phyloP scores from a whole-genome alignment of 2,888 invertebrate genomes.

The Microplitis manilae region DNA sequence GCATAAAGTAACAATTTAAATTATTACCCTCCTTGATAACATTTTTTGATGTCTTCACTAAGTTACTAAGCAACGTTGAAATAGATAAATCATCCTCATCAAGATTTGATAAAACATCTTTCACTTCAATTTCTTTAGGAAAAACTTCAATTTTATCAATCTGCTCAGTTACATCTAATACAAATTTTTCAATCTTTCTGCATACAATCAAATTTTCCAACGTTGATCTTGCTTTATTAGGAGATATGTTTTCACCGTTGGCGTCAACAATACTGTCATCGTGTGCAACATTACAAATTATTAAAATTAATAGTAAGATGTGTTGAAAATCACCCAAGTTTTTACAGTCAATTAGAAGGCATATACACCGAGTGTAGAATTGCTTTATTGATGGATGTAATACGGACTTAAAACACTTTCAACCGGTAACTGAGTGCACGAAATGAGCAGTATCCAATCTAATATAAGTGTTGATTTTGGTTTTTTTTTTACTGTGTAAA shows the following conservation, averaged over 20 bases:
- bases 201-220: too few relatives aligned
- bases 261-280: too few relatives aligned
- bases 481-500: too few relatives aligned
- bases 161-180: too few relatives aligned
- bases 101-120: not conserved
- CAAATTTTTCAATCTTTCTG: too few relatives aligned
- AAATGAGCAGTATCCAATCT: conserved; percentile 48
- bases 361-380: conserved; percentile 42
- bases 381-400: conserved; percentile 33
- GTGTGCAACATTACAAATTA: too few relatives aligned
- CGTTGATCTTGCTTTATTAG: too few relatives aligned
- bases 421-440: conserved; percentile 39
- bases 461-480: conserved; percentile 2
- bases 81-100: not conserved
- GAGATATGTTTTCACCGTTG: too few relatives aligned
- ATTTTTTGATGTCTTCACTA: not conserved
- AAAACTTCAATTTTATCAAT: not conserved
- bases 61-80: not conserved
- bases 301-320: not conserved
- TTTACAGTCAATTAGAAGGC: conserved; percentile 35
- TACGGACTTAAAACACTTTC: conserved; percentile 35
- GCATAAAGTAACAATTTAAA: not conserved
- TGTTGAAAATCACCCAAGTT: not conserved
- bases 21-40: too few relatives aligned
- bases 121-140: not conserved